These are phyloP conservation scores for Harpagifer antarcticus DNA, from an alignment of 2,797 vertebrate species.

Conservation along the genomic window DNA sequence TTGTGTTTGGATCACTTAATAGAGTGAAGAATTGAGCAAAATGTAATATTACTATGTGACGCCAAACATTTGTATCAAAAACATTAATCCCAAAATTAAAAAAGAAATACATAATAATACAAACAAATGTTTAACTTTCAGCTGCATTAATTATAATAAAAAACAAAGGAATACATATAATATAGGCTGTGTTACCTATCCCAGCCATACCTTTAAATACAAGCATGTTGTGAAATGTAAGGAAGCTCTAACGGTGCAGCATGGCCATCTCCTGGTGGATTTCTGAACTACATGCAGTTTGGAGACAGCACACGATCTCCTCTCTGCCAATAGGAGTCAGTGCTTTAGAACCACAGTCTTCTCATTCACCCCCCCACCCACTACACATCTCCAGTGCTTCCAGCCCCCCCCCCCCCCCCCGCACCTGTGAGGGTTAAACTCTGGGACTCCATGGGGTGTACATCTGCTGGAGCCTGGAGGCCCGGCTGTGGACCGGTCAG, in stretches of 20 bases:
- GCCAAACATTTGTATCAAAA: no score
- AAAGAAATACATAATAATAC: no score
- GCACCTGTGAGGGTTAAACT: constrained; percentile 21
- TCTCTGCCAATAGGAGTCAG: neutral
- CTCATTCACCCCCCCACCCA: neutral
- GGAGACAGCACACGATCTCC: neutral
- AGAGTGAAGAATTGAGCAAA: no score
- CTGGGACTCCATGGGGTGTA: constrained; percentile 14
- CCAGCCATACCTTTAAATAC: neutral
- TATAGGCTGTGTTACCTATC: neutral
- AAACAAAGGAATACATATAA: neutral
- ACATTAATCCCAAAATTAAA: no score
- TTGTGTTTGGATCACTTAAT: no score
- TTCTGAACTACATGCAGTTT: constrained; percentile 76
- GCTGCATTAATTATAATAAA: neutral
- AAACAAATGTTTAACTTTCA: no score
- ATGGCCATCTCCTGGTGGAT: constrained; percentile 85
- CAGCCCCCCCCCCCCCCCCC: neutral
- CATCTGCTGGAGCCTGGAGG: constrained; percentile 14
- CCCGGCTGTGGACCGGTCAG: constrained; percentile 50
- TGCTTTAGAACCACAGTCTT: neutral
- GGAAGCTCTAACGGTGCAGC: constrained; percentile 59
- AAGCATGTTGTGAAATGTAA: no score
- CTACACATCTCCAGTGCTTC: neutral
- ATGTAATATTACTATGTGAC: no score